Percentiles rank a stretch among this genome's conserved stretches.
These are phyloP conservation scores for Lordiphosa fenestrarum DNA, from an alignment of 2,888 invertebrate species.

Conservation along the genomic window DNA sequence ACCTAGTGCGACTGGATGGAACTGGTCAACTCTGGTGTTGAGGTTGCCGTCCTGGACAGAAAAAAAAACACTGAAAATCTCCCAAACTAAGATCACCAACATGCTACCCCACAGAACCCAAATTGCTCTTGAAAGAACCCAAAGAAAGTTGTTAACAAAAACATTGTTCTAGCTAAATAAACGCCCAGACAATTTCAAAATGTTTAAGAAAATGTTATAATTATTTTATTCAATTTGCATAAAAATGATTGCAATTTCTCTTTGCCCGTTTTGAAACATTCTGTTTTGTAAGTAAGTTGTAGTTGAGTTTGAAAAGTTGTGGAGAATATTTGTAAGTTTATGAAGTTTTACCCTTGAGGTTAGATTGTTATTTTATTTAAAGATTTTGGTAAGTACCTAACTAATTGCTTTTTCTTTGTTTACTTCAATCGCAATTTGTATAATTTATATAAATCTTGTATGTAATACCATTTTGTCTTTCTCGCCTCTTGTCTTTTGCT, in stretches of 20 bases:
- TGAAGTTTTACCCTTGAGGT: constrained; percentile 22
- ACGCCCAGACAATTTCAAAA: constrained; percentile 10
- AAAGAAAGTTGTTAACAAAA: neutral
- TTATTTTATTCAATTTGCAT: constrained; percentile 53
- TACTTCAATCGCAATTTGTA: constrained; percentile 36
- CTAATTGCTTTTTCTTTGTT: constrained; percentile 37
- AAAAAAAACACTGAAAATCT: constrained; percentile 19
- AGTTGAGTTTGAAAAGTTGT: constrained; percentile 45
- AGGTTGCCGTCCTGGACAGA: constrained; percentile 65
- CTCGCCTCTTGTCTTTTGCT: constrained; percentile 18
- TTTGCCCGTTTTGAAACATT: constrained; percentile 42
- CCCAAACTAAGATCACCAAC: constrained; percentile 44
- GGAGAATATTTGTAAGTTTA: constrained; percentile 48
- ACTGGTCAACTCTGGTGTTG: constrained; percentile 40
- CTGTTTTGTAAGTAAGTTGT: constrained; percentile 39
- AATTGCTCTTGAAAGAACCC: neutral
- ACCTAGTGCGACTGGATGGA: constrained; percentile 49
- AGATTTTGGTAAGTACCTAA: constrained; percentile 62
- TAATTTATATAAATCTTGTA: constrained; percentile 56
- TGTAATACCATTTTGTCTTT: constrained; percentile 37
- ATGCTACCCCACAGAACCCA: constrained; percentile 28
- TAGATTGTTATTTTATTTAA: constrained; percentile 31
- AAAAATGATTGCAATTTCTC: constrained; percentile 68
- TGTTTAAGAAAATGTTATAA: constrained; percentile 47
- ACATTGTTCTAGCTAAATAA: constrained; percentile 5